These are phyloP conservation scores for Rhadina sibilatrix DNA, from an alignment of 2,113 vertebrate genomes.

Conservation along the genomic window DNA sequence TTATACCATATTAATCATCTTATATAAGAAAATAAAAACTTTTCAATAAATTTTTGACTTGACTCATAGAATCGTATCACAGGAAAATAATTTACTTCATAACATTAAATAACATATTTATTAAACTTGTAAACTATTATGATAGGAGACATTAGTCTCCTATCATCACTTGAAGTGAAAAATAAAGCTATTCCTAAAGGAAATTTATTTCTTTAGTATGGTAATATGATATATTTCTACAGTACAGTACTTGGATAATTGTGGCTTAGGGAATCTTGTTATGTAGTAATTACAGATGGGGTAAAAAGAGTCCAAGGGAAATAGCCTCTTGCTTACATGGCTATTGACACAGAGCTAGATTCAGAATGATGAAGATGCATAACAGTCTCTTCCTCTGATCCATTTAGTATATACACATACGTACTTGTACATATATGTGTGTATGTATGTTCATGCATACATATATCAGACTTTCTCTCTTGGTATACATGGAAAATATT, in stretches of 20 bases:
- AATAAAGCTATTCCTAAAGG: background rate
- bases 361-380: background rate
- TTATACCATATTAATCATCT: background rate
- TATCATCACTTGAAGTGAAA: background rate
- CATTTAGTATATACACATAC: accelerated
- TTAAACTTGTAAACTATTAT: background rate
- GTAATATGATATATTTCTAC: background rate
- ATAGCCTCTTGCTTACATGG: background rate
- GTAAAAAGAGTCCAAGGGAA: background rate
- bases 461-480: background rate
- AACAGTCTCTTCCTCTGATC: background rate
- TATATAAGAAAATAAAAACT: background rate
- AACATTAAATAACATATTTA: background rate
- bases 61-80: background rate
- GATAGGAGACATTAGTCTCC: background rate
- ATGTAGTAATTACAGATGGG: background rate
- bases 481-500: background rate
- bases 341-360: background rate
- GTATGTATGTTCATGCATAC: background rate
- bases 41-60: background rate
- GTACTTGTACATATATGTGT: background rate
- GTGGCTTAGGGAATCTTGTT: background rate
- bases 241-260: background rate
- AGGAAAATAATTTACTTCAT: background rate
- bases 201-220: background rate